These are phyloP conservation scores for Caenorhabditis panamensis DNA, from an alignment of 2,888 invertebrate genomes.

Conservation along the genomic window DNA sequence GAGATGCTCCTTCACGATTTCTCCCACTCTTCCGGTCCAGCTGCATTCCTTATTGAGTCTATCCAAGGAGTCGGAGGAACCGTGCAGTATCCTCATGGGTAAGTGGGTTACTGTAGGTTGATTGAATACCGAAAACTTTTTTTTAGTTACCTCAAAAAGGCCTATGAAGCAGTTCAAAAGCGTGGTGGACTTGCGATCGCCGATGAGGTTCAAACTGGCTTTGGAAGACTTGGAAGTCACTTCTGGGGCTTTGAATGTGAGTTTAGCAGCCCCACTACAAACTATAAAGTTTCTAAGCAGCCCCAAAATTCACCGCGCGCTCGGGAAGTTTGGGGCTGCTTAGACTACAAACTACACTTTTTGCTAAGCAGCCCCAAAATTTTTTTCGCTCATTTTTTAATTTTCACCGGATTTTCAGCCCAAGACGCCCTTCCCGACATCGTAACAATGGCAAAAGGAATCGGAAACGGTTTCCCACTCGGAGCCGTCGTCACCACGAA, in stretches of 20 bases:
- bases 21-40: conserved; percentile 86
- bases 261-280: background rate
- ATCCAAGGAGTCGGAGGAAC: conserved; percentile 96
- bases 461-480: conserved; percentile 94
- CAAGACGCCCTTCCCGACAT: conserved; percentile 93
- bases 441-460: conserved; percentile 94
- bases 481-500: conserved; percentile 95
- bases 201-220: conserved; percentile 95
- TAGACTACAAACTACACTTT: too few relatives aligned
- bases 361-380: too few relatives aligned
- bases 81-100: conserved; percentile 88
- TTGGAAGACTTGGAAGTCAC: conserved; percentile 93
- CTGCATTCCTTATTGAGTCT: conserved; percentile 94
- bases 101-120: background rate
- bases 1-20: conserved; percentile 89
- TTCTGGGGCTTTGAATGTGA: conserved; percentile 94
- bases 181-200: conserved; percentile 92
- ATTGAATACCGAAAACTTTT: background rate
- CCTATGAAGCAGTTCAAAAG: conserved; percentile 87
- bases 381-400: too few relatives aligned
- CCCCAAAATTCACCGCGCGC: too few relatives aligned
- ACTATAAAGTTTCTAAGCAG: too few relatives aligned
- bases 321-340: too few relatives aligned
- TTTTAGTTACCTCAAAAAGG: conserved; percentile 87
- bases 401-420: too few relatives aligned